These are phyloP conservation scores for Cydia splendana DNA, from an alignment of 1,140 invertebrate genomes.

Conservation along the genomic window DNA sequence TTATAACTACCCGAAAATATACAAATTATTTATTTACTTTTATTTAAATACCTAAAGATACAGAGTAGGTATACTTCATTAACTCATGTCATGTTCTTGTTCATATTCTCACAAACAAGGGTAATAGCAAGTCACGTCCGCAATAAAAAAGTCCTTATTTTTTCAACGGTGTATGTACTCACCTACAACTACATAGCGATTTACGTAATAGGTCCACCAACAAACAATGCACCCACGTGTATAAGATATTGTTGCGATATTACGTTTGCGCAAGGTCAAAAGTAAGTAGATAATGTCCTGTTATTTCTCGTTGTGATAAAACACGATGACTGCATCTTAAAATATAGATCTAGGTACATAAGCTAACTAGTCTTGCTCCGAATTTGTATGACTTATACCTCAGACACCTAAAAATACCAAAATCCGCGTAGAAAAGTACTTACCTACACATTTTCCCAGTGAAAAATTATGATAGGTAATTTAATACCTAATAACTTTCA, in stretches of 20 bases:
- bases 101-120: neutral
- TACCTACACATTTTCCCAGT: neutral
- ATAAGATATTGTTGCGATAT: neutral
- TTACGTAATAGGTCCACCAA: neutral
- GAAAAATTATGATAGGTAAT: neutral
- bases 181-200: neutral
- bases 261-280: neutral
- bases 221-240: constrained; percentile 4
- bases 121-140: neutral
- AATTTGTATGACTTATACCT: too few relatives aligned
- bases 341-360: neutral
- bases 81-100: neutral
- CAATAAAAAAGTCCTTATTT: neutral
- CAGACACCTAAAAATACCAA: too few relatives aligned
- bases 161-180: neutral
- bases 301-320: neutral
- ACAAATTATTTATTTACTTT: too few relatives aligned
- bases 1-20: too few relatives aligned
- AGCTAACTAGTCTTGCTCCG: too few relatives aligned
- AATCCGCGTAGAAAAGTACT: too few relatives aligned
- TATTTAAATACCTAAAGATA: too few relatives aligned
- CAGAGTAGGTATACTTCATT: neutral
- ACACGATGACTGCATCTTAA: neutral
- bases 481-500: neutral
- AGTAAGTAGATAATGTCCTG: neutral